phyloP scores from a whole-genome alignment of 2,113 vertebrate species.

The Psammodynastes pulverulentus region DNA sequence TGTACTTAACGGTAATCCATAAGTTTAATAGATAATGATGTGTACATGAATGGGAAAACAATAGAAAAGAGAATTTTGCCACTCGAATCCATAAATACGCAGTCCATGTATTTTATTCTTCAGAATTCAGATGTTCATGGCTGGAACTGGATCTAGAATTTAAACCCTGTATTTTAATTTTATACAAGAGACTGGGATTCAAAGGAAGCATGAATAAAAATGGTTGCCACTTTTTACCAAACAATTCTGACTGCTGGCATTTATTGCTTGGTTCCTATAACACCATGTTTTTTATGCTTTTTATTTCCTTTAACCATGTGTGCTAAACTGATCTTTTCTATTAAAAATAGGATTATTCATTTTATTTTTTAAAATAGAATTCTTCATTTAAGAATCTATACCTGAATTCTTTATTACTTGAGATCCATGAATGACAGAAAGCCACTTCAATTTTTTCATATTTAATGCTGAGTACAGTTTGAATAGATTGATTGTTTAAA shows the following conservation, averaged over 20 bases:
- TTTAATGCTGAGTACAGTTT: not conserved
- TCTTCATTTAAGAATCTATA: not conserved
- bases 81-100: not conserved
- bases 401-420: not conserved
- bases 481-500: not conserved
- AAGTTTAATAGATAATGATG: not conserved
- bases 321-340: not conserved
- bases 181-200: not conserved
- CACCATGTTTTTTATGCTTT: not conserved
- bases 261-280: not conserved
- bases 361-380: not conserved
- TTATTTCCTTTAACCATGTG: not conserved
- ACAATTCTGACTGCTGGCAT: not conserved
- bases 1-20: not conserved
- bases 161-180: not conserved
- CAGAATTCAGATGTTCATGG: not conserved
- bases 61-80: not conserved
- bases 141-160: not conserved
- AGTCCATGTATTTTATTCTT: not conserved
- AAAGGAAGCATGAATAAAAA: not conserved
- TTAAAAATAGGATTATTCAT: not conserved
- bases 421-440: not conserved
- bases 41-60: not conserved
- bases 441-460: not conserved
- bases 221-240: not conserved